Evolutionary conservation across 2,888 invertebrate species (phyloP).

Genomic region (Andrena trimmerana): DNA sequence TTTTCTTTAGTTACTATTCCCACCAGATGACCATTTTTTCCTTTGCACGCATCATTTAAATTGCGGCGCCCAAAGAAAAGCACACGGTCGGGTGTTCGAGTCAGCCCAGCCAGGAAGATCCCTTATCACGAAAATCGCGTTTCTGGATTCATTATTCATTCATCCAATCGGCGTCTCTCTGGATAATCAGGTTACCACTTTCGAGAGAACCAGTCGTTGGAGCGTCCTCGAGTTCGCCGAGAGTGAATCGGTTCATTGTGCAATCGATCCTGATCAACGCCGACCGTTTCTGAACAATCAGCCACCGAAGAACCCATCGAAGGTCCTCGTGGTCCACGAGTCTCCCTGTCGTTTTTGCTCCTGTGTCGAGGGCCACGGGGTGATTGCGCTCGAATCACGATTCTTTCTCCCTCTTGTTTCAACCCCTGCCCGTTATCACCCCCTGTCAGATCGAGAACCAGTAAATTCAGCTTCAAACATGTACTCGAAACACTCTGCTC

Average conservation of each 20-base stretch:
- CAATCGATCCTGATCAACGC: conserved; percentile 52
- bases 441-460: neutral
- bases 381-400: conserved; percentile 74
- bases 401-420: neutral
- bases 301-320: conserved; percentile 49
- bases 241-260: conserved; percentile 47
- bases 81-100: neutral
- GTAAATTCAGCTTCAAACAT: neutral
- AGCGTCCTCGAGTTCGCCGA: conserved; percentile 19
- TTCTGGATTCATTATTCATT: neutral
- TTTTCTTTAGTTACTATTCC: no score
- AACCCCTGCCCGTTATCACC: neutral
- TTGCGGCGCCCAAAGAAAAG: no score
- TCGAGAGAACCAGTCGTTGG: conserved; percentile 16
- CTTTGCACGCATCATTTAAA: no score
- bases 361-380: conserved; percentile 59
- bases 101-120: neutral
- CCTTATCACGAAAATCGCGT: neutral
- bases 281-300: conserved; percentile 64
- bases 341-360: conserved; percentile 52
- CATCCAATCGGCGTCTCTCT: neutral
- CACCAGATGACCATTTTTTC: no score
- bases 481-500: neutral
- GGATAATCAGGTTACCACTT: conserved; percentile 48
- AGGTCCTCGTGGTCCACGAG: conserved; percentile 39